A percentile compares a stretch with the other conserved stretches of the same genome.
phyloP scores from a whole-genome alignment of 2,113 vertebrate genomes.

The Nesogale talazaci region DNA sequence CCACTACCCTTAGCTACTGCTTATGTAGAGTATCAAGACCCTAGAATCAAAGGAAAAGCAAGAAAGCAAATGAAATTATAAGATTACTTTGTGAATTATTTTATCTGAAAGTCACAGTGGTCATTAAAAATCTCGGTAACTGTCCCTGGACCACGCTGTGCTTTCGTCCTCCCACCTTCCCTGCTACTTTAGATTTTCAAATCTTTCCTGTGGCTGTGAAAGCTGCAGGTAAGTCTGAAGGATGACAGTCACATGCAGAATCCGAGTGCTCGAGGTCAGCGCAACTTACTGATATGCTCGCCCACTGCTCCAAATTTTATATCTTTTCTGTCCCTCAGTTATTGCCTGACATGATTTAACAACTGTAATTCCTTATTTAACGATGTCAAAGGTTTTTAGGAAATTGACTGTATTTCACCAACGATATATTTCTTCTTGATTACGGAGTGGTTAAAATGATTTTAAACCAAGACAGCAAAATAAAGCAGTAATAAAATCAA shows the following conservation, averaged over 20 bases:
- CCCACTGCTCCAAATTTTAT: constrained; percentile 83
- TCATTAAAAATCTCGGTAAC: constrained; percentile 66
- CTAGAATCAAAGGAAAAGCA: constrained; percentile 63
- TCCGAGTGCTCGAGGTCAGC: constrained; percentile 79
- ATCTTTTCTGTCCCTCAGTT: constrained; percentile 84
- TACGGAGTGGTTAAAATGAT: constrained; percentile 92
- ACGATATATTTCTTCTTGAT: constrained; percentile 91
- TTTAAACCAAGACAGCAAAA: constrained; percentile 93
- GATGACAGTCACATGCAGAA: constrained; percentile 66
- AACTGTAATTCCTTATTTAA: constrained; percentile 90
- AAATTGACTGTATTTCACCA: constrained; percentile 91
- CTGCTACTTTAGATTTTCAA: constrained; percentile 68
- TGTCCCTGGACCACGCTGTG: neutral
- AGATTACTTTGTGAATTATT: constrained; percentile 64
- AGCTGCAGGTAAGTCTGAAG: constrained; percentile 65
- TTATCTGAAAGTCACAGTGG: constrained; percentile 68
- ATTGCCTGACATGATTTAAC: constrained; percentile 89
- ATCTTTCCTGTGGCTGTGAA: constrained; percentile 69
- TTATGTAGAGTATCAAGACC: constrained; percentile 67
- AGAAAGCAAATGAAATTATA: constrained; percentile 68
- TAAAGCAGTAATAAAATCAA: constrained; percentile 94
- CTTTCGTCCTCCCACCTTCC: constrained; percentile 64
- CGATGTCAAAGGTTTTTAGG: constrained; percentile 92
- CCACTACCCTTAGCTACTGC: neutral
- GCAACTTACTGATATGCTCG: constrained; percentile 79